Base-by-base conservation (phyloP, 1,140 invertebrate species). In the Caenorhabditis remanei region DNA sequence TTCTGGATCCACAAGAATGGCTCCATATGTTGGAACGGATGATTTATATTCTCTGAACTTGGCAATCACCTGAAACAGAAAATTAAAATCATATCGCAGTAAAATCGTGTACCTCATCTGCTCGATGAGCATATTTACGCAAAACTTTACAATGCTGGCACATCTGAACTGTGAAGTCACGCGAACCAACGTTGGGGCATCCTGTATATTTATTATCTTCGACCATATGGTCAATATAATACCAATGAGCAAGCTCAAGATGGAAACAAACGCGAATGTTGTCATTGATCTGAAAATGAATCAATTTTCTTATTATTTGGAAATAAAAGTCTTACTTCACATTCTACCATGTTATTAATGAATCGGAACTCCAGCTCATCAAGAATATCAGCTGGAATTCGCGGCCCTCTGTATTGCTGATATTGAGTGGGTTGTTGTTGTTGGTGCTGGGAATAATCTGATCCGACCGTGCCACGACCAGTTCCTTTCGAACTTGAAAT, bases 31-130 rank as follows among this genome's bases (percentile, higher is more conserved):
- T 50, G 71, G 71, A 4, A 79, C 71, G 24, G 46, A 46, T 32
- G 71, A 79, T 50, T 79, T 79, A 14, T 79, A 79, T 32, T 79
- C 71, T 50, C 71, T n/a, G 46, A 79, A 79, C 21, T 79, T 79
- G 4, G 46, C 46, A 50, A 79, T 48, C 0, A 79, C 71, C 71
- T 75, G 67, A 48, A 75, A 71, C 16, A 14, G 5, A 6, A 14
- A n/a, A 6, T 11, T 9, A 41, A 41, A 40, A 67, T 41, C 9
- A 0, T 41, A 32, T 32, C 32, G 32, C 21, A 46, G 40, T 21
- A 75, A 48, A 19, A 16, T n/a, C n/a, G 9, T 9, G 41, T 9
- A 75, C 67, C 24, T 79, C 71, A 24, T 79, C 71, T 46, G 46
- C 21, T 9, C 46, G 71, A 50, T 79, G 71, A 50, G 71, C 71